Conservation (phyloP, 2,797 vertebrate species). For the Tenualosa ilisha region DNA sequence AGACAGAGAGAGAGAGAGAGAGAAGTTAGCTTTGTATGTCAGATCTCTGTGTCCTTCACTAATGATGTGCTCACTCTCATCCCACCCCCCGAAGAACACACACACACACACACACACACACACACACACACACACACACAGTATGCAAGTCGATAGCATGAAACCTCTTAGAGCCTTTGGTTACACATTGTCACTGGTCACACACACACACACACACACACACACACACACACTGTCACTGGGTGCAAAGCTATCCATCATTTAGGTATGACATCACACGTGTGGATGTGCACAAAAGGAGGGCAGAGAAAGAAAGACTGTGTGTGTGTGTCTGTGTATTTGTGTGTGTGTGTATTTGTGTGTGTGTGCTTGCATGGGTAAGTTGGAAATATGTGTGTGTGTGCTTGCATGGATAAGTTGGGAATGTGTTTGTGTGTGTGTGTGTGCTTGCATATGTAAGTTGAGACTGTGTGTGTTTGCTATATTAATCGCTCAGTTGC, state of each 20-base stretch:
- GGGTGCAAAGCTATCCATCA: too few relatives aligned
- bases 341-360: constrained; percentile 20
- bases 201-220: constrained; percentile 26
- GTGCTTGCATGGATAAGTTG: too few relatives aligned
- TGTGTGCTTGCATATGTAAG: too few relatives aligned
- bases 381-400: not conserved
- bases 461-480: too few relatives aligned
- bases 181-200: not conserved
- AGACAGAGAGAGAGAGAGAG: not conserved
- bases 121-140: not conserved
- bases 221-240: too few relatives aligned
- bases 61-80: too few relatives aligned
- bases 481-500: too few relatives aligned
- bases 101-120: not conserved
- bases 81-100: not conserved
- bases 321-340: constrained; percentile 8
- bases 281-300: not conserved
- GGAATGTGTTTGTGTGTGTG: too few relatives aligned
- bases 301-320: too few relatives aligned
- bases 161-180: too few relatives aligned
- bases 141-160: too few relatives aligned
- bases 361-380: not conserved
- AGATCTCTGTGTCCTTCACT: not conserved
- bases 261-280: not conserved
- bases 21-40: not conserved